Evolutionary conservation across 2,888 invertebrate genomes (phyloP), one percentile per base, ranked within the genome.

Genomic region (Dusona sp.): DNA sequence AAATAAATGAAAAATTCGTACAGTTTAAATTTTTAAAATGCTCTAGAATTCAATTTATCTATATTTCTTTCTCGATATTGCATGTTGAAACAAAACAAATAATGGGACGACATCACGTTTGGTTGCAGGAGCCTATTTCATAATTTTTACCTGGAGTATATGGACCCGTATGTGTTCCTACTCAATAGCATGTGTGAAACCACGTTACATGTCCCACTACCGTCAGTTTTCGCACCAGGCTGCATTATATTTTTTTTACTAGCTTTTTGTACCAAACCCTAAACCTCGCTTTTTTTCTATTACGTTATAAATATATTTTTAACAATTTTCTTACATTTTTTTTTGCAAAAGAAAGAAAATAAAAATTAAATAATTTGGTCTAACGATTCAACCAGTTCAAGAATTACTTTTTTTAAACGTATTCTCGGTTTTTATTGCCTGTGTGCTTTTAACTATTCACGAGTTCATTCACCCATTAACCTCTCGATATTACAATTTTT

Each of bases 91-190:
- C 91, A 91, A 79, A 91, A 90, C 81, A 82, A 93, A 92, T 94
- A 94, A 94, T 94, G 90, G 92, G 92, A 90, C 91, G 90, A 91
- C 91, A 91, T 93, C 91, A 90, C 92, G 92, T 94, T 94, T 94
- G 93, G 92, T 94, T 94, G 90, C 94, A 94, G 94, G 94, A 94
- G 93, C 91, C 93, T 94, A 92, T 94, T 94, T 94, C 94, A 94
- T 94, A 94, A 94, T 93, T 94, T 94, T 94, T 94, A 94, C 93
- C 93, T 94, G 94, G 94, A 94, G 90, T 94, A 94, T 94, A 94
- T 94, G 94, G 94, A 94, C 92, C 93, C 94, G 94, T 94, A 94
- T 94, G 94, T 94, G 93, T 94, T 94, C 94, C 94, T 94, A 93
- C 93, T 94, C 93, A 94, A 93, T 94, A 94, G 94, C 94, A 94